phyloP scores from a whole-genome alignment of 1,140 invertebrate species.

The Globodera ellingtonae region DNA sequence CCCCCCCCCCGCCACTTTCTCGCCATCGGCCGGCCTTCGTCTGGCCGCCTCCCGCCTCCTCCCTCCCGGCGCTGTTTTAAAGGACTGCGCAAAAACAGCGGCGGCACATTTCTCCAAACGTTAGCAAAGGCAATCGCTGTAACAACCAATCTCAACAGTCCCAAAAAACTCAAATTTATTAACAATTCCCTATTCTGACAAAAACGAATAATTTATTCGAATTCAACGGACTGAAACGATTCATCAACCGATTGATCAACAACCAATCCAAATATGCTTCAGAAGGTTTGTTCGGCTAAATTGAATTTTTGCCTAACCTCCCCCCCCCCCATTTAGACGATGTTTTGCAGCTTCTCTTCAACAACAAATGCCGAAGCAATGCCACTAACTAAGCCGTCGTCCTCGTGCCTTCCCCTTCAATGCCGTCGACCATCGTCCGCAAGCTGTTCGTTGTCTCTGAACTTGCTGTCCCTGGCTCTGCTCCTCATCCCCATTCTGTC shows the following conservation, averaged over 20 bases:
- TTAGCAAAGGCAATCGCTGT: neutral
- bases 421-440: neutral
- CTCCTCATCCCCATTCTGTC: neutral
- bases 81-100: neutral
- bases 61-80: neutral
- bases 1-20: too few relatives aligned
- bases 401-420: neutral
- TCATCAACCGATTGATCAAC: neutral
- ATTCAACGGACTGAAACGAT: too few relatives aligned
- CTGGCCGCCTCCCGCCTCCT: too few relatives aligned
- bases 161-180: neutral
- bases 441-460: too few relatives aligned
- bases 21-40: neutral
- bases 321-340: neutral
- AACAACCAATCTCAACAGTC: neutral
- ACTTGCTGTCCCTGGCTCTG: neutral
- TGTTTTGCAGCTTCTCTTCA: neutral
- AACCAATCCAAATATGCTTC: neutral
- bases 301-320: neutral
- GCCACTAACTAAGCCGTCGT: neutral
- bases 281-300: neutral
- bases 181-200: neutral
- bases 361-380: neutral
- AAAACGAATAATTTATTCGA: neutral
- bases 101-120: constrained; percentile 2